phyloP scores from a whole-genome alignment of 2,888 invertebrate species.

The Byasa hedistus region DNA sequence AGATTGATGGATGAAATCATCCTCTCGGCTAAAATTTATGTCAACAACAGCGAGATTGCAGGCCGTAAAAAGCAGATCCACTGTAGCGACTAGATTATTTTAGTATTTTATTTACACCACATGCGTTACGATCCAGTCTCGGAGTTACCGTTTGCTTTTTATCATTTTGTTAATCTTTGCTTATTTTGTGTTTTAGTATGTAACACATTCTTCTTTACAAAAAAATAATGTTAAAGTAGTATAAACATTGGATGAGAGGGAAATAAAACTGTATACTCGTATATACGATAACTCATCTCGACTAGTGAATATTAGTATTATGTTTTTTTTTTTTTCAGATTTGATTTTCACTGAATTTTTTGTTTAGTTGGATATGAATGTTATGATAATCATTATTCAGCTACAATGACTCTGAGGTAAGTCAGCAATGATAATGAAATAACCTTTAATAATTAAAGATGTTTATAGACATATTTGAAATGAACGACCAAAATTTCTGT shows the following conservation, averaged over 20 bases:
- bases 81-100: not conserved
- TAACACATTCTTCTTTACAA: not conserved
- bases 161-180: not conserved
- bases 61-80: slow-evolving; percentile 2
- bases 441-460: not conserved
- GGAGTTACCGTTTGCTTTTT: not conserved
- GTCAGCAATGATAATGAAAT: not conserved
- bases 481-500: no score
- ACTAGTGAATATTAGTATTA: no score
- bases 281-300: no score
- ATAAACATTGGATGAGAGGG: no score
- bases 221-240: no score
- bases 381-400: no score
- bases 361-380: no score
- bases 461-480: not conserved
- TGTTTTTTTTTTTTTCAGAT: no score
- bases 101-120: not conserved
- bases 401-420: no score
- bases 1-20: slow-evolving; percentile 22
- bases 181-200: not conserved
- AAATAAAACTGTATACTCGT: no score
- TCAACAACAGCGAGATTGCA: slow-evolving; percentile 3
- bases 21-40: slow-evolving; percentile 8
- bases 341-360: no score
- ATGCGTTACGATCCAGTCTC: not conserved